Conservation (phyloP, 2,888 invertebrate genomes). For the Heliconius erato region DNA sequence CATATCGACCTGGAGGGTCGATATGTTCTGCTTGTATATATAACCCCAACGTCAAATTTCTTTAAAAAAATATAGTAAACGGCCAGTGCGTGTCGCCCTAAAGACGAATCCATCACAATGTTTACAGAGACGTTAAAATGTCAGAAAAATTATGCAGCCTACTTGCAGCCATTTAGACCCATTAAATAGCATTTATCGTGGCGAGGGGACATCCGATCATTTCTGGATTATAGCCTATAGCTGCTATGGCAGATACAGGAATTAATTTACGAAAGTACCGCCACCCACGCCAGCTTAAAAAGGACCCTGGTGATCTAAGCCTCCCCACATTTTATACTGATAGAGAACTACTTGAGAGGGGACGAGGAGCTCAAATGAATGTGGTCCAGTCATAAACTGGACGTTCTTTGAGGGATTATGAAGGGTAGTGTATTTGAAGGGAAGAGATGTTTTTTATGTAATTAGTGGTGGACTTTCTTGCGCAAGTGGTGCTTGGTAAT, state of each 20-base stretch:
- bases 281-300: constrained; percentile 60
- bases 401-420: constrained; percentile 84
- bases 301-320: constrained; percentile 62
- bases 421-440: constrained; percentile 68
- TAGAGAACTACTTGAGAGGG: constrained; percentile 43
- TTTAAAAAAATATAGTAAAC: background rate
- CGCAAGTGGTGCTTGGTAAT: constrained; percentile 62
- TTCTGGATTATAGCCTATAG: constrained; percentile 84
- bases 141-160: constrained; percentile 39
- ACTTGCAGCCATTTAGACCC: constrained; percentile 67
- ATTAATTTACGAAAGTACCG: constrained; percentile 78
- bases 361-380: constrained; percentile 55
- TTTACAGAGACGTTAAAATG: constrained; percentile 33
- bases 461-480: constrained; percentile 74
- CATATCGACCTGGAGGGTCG: background rate
- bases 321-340: constrained; percentile 36
- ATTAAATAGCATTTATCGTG: constrained; percentile 82
- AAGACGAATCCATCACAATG: constrained; percentile 16
- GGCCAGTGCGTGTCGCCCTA: background rate
- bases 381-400: constrained; percentile 71
- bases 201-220: constrained; percentile 79
- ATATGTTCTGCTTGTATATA: too few relatives aligned
- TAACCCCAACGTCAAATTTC: background rate
- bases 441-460: constrained; percentile 80
- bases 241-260: constrained; percentile 79